Conservation (phyloP, 1,140 invertebrate species). For the Drosophila sucinea region DNA sequence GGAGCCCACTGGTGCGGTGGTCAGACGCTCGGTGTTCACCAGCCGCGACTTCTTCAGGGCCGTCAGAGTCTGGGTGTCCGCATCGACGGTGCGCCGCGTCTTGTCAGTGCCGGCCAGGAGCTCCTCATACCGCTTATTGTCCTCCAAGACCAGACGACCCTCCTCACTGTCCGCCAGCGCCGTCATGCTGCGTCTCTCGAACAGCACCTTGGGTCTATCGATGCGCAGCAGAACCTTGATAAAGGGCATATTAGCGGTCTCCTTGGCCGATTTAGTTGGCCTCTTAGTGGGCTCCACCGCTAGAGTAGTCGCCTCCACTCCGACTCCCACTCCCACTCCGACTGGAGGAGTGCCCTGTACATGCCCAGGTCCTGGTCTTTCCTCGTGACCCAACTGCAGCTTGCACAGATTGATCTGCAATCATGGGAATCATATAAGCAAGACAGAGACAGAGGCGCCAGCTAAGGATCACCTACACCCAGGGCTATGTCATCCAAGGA, state of each 20-base stretch:
- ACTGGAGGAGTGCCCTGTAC: background rate
- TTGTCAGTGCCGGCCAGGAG: constrained; percentile 86
- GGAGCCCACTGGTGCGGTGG: constrained; percentile 84
- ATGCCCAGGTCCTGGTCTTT: background rate
- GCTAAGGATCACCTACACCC: constrained; percentile 50
- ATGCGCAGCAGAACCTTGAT: constrained; percentile 85
- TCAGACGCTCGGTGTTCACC: constrained; percentile 85
- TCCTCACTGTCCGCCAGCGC: constrained; percentile 85
- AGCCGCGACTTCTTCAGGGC: constrained; percentile 85
- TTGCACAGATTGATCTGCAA: constrained; percentile 64
- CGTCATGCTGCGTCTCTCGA: constrained; percentile 86
- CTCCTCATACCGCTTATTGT: constrained; percentile 87
- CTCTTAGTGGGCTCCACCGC: background rate
- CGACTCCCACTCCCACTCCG: background rate
- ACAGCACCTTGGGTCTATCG: constrained; percentile 88
- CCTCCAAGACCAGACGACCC: constrained; percentile 84
- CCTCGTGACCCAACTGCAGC: constrained; percentile 49
- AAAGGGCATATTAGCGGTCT: constrained; percentile 40
- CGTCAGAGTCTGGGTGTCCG: constrained; percentile 87
- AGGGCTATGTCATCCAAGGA: constrained; percentile 70
- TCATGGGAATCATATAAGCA: background rate
- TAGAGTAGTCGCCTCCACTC: background rate
- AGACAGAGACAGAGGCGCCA: background rate
- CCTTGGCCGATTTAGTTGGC: constrained; percentile 30
- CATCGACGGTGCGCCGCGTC: constrained; percentile 85